Base-by-base conservation (phyloP, 1,140 invertebrate species). In the Danaus plexippus region DNA sequence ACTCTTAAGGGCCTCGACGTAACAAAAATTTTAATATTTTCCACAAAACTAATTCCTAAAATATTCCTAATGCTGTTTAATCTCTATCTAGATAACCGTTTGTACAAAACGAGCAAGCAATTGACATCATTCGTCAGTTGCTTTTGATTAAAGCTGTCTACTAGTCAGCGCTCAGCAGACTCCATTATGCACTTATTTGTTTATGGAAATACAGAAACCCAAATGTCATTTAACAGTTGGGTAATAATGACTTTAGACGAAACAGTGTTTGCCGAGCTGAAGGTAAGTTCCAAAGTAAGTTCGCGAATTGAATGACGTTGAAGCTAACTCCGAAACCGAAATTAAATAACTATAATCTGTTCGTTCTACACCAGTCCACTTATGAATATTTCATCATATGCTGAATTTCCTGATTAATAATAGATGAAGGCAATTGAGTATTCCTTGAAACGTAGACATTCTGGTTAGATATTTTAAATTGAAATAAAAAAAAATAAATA, bases 361-460 rank as follows among this genome's bases (percentile, higher is more conserved):
- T 76, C 69, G 50, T 75, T 68, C 67, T 69, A 72, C 69, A 69
- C 66, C 67, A 69, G 64, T 67, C 63, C 64, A 63, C 73, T 49
- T 53, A 53, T 78, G 74, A 69, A 78, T 80, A 70, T 78, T 80
- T 80, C 74, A 80, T 64, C 73, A 64, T 74, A 77, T 75, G 74
- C 72, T 72, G 77, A 80, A 76, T 69, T 61, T 67, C 54, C 53
- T 64, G 66, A 75, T 76, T 73, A 76, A 77, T 79, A 77, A 70
- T 73, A 76, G 72, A 74, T 69, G 71, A 71, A 68, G 62, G 58
- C 69, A 61, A 69, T 77, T 67, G 66, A 72, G 63, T 69, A 69
- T 72, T 69, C 60, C 62, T 67, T 61, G 68, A 59, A 67, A 74
- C 69, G 7, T 32, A 32, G 22, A 32, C 22, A 2, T 32, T 32